Evolutionary conservation across 2,888 invertebrate genomes (phyloP).

Genomic region (Galeruca laticollis): DNA sequence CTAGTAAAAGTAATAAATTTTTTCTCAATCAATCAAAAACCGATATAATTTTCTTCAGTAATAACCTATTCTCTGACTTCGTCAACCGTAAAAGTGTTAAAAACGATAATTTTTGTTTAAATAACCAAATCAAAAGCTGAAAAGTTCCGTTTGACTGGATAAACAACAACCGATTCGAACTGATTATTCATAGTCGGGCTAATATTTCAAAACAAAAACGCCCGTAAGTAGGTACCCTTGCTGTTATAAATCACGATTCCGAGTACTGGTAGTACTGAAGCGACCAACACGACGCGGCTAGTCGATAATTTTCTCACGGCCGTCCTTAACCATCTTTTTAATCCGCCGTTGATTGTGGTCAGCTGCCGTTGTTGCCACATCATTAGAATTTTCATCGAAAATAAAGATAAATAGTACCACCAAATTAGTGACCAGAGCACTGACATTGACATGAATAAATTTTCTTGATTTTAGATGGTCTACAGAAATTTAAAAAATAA

Average conservation of each 20-base stretch:
- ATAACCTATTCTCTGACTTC: neutral
- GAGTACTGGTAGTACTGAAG: slow-evolving; percentile 27
- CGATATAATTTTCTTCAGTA: neutral
- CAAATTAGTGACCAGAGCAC: no score
- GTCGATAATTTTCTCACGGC: slow-evolving; percentile 40
- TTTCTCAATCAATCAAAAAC: neutral
- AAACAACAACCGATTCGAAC: slow-evolving; percentile 31
- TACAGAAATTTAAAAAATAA: no score
- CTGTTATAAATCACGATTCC: slow-evolving; percentile 38
- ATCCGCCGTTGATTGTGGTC: slow-evolving; percentile 37
- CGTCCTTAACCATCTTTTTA: slow-evolving; percentile 34
- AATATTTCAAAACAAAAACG: slow-evolving; percentile 34
- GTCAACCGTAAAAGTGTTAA: slow-evolving; percentile 10
- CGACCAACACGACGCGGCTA: slow-evolving; percentile 6
- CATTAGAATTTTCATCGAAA: neutral
- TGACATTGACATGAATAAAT: no score
- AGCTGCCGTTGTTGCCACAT: neutral
- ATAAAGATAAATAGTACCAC: neutral
- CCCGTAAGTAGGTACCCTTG: slow-evolving; percentile 30
- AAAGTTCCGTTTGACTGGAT: slow-evolving; percentile 11
- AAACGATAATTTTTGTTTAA: slow-evolving; percentile 18
- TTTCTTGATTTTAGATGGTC: no score
- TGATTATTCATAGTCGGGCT: slow-evolving; percentile 32
- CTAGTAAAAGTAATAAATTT: neutral
- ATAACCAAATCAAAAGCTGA: slow-evolving; percentile 10